These are phyloP conservation scores for Tragelaphus strepsiceros DNA, from an alignment of 2,113 vertebrate species.

Conservation along the genomic window DNA sequence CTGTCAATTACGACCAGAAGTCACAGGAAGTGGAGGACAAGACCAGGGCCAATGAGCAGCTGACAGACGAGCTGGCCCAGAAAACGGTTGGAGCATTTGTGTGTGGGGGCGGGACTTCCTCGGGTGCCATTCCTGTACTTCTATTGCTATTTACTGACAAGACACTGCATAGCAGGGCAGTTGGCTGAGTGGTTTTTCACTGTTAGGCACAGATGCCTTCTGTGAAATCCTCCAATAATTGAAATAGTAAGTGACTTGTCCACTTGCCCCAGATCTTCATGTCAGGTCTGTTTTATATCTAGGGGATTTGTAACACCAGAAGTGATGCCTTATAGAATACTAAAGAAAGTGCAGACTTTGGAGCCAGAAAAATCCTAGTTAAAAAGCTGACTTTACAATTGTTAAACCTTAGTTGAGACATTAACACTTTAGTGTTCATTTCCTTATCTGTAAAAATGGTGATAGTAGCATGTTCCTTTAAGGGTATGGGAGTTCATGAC, in stretches of 20 bases:
- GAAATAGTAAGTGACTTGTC: not conserved
- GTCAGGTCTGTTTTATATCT: not conserved
- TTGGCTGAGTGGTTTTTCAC: not conserved
- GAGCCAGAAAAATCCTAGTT: not conserved
- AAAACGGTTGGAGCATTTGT: conserved; percentile 81
- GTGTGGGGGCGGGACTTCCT: not conserved
- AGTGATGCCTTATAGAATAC: not conserved
- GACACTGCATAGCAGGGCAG: not conserved
- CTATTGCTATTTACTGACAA: not conserved
- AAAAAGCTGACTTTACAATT: not conserved
- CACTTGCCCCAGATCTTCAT: not conserved
- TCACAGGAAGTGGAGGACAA: conserved; percentile 92
- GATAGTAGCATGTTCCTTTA: not conserved
- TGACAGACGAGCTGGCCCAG: conserved; percentile 89
- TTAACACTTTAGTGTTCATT: not conserved
- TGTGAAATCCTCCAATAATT: not conserved
- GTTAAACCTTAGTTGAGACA: not conserved
- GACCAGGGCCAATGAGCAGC: conserved; percentile 85
- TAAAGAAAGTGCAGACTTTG: not conserved
- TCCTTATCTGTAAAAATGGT: not conserved
- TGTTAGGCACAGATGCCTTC: not conserved
- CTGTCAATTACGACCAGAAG: conserved; percentile 95
- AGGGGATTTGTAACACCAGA: not conserved
- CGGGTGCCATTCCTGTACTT: not conserved
- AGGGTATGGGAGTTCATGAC: not conserved